Conservation (phyloP, 2,888 invertebrate genomes). For the Eubasilissa splendida region DNA sequence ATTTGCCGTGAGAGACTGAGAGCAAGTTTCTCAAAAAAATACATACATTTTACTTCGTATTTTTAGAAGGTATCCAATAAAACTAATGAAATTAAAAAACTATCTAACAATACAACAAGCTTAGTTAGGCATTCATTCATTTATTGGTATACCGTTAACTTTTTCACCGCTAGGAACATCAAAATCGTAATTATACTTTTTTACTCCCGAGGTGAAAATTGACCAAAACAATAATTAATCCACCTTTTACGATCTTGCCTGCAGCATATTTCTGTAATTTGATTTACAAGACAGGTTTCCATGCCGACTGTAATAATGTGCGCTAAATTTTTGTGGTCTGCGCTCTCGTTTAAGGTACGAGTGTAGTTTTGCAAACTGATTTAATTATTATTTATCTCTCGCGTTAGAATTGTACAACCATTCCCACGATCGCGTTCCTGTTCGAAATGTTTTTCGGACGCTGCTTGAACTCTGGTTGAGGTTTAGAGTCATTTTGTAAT, state of each 20-base stretch:
- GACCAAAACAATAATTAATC: constrained; percentile 3
- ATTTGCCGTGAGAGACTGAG: too few species aligned
- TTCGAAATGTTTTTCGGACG: too few species aligned
- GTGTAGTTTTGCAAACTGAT: not conserved
- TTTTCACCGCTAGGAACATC: not conserved
- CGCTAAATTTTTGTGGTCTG: too few species aligned
- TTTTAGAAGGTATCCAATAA: too few species aligned
- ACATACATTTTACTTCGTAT: too few species aligned
- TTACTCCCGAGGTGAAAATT: not conserved
- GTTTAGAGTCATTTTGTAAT: constrained; percentile 4
- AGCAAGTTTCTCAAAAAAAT: too few species aligned
- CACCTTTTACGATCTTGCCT: not conserved
- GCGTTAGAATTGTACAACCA: not conserved
- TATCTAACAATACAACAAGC: too few species aligned
- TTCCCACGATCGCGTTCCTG: not conserved
- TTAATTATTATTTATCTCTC: not conserved
- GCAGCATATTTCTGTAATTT: not conserved
- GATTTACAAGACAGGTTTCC: not conserved
- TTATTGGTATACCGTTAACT: not conserved
- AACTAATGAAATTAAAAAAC: too few species aligned
- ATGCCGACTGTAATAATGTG: not conserved
- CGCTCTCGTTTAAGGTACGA: too few species aligned
- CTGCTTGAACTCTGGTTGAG: not conserved
- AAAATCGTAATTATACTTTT: constrained; percentile 9
- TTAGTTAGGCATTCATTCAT: too few species aligned